These are phyloP conservation scores for Acanthisitta chloris DNA, from an alignment of 2,113 vertebrate genomes.

Conservation along the genomic window DNA sequence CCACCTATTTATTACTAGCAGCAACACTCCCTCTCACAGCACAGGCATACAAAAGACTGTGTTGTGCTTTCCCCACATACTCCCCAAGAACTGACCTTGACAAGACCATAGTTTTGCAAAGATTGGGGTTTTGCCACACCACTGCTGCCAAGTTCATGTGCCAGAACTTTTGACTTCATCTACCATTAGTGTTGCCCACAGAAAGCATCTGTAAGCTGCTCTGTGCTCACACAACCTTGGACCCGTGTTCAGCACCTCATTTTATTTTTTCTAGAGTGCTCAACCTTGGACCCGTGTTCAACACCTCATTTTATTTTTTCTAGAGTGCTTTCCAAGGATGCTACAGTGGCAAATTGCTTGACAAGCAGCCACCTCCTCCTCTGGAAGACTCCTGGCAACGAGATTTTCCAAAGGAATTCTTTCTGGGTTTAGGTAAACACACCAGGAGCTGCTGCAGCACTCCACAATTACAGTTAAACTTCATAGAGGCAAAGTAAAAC, in stretches of 20 bases:
- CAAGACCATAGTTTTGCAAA: neutral
- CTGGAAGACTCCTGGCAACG: neutral
- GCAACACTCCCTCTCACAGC: neutral
- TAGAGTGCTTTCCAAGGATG: neutral
- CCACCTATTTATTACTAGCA: neutral
- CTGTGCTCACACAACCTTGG: neutral
- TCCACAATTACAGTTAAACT: neutral
- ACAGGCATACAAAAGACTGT: neutral
- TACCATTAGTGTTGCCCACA: rapidly evolving
- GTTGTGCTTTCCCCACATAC: neutral
- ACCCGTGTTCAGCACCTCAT: neutral
- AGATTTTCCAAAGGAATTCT: neutral
- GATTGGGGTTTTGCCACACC: neutral
- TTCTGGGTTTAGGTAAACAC: neutral
- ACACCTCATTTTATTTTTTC: neutral
- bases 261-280: neutral
- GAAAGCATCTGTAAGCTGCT: neutral
- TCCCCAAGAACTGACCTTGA: neutral
- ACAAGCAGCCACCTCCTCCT: neutral
- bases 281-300: neutral
- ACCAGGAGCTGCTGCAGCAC: neutral
- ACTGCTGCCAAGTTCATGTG: neutral
- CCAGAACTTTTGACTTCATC: neutral
- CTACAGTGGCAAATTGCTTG: neutral
- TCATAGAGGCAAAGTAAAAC: neutral